Evolutionary conservation across 2,113 vertebrate genomes (phyloP), one percentile per base, ranked within the genome.

Genomic region (Rattus norvegicus): DNA sequence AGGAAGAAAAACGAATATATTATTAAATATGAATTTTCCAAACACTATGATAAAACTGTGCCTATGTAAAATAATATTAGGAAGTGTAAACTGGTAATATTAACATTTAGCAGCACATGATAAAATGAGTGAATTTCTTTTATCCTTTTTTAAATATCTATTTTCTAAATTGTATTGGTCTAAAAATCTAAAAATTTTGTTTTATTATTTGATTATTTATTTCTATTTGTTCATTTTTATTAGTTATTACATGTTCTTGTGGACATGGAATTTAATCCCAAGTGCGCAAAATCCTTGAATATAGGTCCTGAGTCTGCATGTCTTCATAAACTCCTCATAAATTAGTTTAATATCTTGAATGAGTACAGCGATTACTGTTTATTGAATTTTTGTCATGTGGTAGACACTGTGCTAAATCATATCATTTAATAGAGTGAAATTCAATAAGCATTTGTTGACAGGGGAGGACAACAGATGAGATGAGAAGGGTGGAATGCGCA

Each of bases 391-490:
- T 86, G 69, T 69, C 59, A 65, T 16, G 4, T 75, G 90, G 83
- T n/a, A 95, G 77, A 5, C 59, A 79, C 9, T 70, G 49, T 87
- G 33, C 39, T 91, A 76, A 93, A 67, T 7, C 80, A 19, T 77
- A 69, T 63, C 61, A 92, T 95, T 85, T 93, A 94, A 93, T 88
- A 80, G 10, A 75, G 33, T 65, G 87, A 94, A 93, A 94, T 90
- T 75, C 54, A 95, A 65, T 70, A 67, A 87, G 47, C 43, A 65
- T 43, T 54, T 83, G 8, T 56, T 39, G 43, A 97, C 65, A 54
- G 47, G 65, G 2, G 30, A 73, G 26, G 2, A 77, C 13, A 26
- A 36, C 4, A 91, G 61, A 59, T 43, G 6, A 59, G 47, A 83
- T 72, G 9, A 14, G 22, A 30, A 75, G 17, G 13, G 76, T 63